Evolutionary conservation across 2,797 vertebrate species (phyloP).

Genomic region (Myotis pilosus): DNA sequence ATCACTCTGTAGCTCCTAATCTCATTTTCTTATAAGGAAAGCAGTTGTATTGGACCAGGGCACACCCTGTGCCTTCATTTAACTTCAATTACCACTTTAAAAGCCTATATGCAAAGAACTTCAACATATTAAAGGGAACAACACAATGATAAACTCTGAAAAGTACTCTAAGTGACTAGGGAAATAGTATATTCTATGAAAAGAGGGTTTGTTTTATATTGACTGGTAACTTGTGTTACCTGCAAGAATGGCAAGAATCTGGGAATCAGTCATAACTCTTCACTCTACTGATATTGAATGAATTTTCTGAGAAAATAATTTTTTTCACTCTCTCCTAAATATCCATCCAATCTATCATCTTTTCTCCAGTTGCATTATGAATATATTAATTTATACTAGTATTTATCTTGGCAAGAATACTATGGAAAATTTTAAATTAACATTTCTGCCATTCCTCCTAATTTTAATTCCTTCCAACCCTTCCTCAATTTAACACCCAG

Average conservation of each 20-base stretch:
- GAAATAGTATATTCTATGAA: not conserved
- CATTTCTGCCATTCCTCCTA: not conserved
- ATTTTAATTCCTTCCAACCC: not conserved
- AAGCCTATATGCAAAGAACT: not conserved
- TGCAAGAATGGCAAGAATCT: not conserved
- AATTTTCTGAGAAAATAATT: not conserved
- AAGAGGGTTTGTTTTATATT: not conserved
- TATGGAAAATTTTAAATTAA: not conserved
- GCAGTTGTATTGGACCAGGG: not conserved
- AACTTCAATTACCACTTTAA: not conserved
- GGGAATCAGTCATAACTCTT: not conserved
- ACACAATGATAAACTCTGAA: not conserved
- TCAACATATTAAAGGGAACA: not conserved
- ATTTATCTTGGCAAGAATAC: not conserved
- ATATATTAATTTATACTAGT: not conserved
- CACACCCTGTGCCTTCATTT: not conserved
- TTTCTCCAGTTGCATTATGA: not conserved
- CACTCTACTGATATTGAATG: not conserved
- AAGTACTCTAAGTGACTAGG: not conserved
- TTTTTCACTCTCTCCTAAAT: not conserved
- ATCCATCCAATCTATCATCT: not conserved
- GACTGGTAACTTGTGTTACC: not conserved
- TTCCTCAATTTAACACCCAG: not conserved
- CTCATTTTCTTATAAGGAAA: not conserved
- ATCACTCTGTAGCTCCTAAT: not conserved